phyloP scores from a whole-genome alignment of 2,888 invertebrate genomes.

The Mantis religiosa region DNA sequence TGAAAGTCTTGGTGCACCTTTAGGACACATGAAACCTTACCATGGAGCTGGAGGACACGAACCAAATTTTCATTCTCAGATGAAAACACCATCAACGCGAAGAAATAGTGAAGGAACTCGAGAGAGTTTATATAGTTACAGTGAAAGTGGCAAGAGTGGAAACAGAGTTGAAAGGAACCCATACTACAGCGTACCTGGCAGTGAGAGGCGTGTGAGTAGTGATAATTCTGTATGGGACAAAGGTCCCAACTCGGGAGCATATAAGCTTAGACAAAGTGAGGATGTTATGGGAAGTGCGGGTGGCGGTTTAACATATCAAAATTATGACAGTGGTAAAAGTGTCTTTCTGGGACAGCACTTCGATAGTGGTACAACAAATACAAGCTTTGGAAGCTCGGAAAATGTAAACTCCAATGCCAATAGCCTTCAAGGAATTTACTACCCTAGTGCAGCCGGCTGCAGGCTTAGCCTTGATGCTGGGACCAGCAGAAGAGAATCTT shows the following conservation, averaged over 20 bases:
- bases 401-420: neutral
- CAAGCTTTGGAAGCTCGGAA: conserved; percentile 2
- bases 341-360: neutral
- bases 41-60: neutral
- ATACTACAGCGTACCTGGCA: conserved; percentile 8
- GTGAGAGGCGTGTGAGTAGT: conserved; percentile 5
- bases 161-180: neutral
- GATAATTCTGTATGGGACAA: conserved; percentile 1
- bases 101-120: conserved; percentile 3
- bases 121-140: neutral
- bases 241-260: neutral
- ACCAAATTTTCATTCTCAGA: neutral
- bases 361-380: neutral
- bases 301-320: conserved; percentile 1
- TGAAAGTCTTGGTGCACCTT: neutral
- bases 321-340: neutral
- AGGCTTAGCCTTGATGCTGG: conserved; percentile 47
- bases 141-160: neutral
- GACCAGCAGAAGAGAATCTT: conserved; percentile 53
- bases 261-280: conserved; percentile 10
- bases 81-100: neutral
- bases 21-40: neutral
- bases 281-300: conserved; percentile 7
- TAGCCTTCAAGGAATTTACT: conserved; percentile 11
- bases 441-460: conserved; percentile 39